Evolutionary conservation across 1,140 invertebrate species (phyloP).

Genomic region (Leptinotarsa lineolata): DNA sequence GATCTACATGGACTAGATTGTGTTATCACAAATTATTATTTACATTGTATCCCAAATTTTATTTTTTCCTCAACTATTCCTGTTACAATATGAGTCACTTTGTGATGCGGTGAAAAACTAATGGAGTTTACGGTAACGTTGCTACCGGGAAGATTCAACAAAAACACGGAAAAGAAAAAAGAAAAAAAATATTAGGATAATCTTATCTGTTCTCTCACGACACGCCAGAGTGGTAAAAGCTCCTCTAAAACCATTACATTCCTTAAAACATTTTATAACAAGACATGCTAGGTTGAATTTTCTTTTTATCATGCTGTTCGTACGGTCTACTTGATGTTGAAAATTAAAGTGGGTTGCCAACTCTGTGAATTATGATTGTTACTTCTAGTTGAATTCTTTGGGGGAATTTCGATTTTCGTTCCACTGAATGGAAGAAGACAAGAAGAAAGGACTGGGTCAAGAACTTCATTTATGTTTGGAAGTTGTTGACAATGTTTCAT

Average conservation of each 20-base stretch:
- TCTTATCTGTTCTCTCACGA: constrained; percentile 18
- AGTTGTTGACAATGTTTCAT: too few relatives aligned
- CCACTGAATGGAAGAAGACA: too few relatives aligned
- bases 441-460: too few relatives aligned
- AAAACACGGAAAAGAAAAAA: constrained; percentile 11
- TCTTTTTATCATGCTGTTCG: constrained; percentile 17
- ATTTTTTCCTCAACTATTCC: too few relatives aligned
- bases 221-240: constrained; percentile 20
- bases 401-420: background rate
- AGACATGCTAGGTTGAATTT: constrained; percentile 23
- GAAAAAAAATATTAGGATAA: constrained; percentile 11
- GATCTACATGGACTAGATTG: too few relatives aligned
- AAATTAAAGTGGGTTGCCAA: constrained; percentile 15
- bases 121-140: background rate
- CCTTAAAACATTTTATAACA: constrained; percentile 23
- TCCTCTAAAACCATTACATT: constrained; percentile 24
- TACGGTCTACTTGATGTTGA: constrained; percentile 11
- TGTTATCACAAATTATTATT: too few relatives aligned
- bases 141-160: background rate
- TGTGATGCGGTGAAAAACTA: background rate
- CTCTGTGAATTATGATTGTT: constrained; percentile 6
- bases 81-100: background rate
- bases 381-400: background rate
- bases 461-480: too few relatives aligned
- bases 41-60: too few relatives aligned